A percentile compares a stretch with the other conserved stretches of the same genome.
These are phyloP conservation scores for Rana temporaria DNA, from an alignment of 2,113 vertebrate genomes.

Conservation along the genomic window DNA sequence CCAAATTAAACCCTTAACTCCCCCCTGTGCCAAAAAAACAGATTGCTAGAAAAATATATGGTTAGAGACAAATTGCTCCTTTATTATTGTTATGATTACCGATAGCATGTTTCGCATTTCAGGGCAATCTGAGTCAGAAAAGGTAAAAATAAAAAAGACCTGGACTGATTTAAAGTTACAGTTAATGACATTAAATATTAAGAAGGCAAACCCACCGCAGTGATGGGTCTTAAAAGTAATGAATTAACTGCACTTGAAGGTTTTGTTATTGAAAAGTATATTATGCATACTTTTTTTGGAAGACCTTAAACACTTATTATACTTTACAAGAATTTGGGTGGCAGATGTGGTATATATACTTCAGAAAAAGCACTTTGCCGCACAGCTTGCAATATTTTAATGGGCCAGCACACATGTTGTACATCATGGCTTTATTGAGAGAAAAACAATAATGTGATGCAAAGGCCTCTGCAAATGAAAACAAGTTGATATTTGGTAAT, in stretches of 20 bases:
- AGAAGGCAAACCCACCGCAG: neutral
- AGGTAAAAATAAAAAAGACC: constrained; percentile 3
- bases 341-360: constrained; percentile 29
- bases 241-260: constrained; percentile 35
- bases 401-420: constrained; percentile 36
- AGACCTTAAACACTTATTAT: constrained; percentile 35
- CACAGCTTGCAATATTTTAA: constrained; percentile 43
- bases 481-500: neutral
- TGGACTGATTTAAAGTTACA: constrained; percentile 5
- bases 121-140: constrained; percentile 8
- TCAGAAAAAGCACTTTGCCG: constrained; percentile 38
- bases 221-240: constrained; percentile 6
- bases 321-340: constrained; percentile 39
- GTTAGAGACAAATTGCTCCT: constrained; percentile 5
- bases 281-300: constrained; percentile 21
- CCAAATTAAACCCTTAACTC: neutral
- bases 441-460: constrained; percentile 26
- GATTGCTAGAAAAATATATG: constrained; percentile 15
- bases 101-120: constrained; percentile 25
- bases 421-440: constrained; percentile 3
- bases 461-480: constrained; percentile 2
- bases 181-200: constrained; percentile 16
- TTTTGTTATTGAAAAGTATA: constrained; percentile 20
- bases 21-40: constrained; percentile 1
- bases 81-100: constrained; percentile 38